A percentile compares a stretch with the other conserved stretches of the same genome.
phyloP scores from a whole-genome alignment of 2,797 vertebrate species.

The Rhabdomys pumilio region DNA sequence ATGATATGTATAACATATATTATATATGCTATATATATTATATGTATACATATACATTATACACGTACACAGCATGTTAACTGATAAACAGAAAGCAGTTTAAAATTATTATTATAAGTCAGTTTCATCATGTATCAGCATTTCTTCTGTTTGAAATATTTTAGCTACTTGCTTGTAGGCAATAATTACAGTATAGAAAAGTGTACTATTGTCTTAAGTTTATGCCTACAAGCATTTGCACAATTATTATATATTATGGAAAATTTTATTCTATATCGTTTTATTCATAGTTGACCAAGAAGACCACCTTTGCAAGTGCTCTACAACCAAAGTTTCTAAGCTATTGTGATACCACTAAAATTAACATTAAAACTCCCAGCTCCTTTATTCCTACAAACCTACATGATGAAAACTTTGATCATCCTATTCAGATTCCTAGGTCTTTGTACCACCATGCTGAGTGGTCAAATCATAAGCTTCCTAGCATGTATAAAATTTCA shows the following conservation, averaged over 20 bases:
- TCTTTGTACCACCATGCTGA: not conserved
- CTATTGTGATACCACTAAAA: not conserved
- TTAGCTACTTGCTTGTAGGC: not conserved
- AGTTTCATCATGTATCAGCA: not conserved
- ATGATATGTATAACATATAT: too few species aligned
- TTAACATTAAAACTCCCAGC: not conserved
- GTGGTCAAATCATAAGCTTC: not conserved
- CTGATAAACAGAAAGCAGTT: not conserved
- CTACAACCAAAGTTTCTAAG: not conserved
- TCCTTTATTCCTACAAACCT: not conserved
- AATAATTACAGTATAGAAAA: not conserved
- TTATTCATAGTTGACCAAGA: not conserved
- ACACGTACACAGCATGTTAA: not conserved
- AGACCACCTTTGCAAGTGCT: not conserved
- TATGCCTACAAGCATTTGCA: not conserved
- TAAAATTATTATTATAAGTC: not conserved
- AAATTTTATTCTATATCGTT: not conserved
- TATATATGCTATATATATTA: too few species aligned
- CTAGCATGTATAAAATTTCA: not conserved
- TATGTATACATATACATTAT: too few species aligned
- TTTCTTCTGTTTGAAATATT: conserved; percentile 14
- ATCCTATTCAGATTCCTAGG: not conserved
- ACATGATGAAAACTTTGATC: not conserved
- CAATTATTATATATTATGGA: not conserved
- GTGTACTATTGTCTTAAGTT: fast-evolving